Base-by-base conservation (phyloP, 2,888 invertebrate species). In the Orchestes rusci region DNA sequence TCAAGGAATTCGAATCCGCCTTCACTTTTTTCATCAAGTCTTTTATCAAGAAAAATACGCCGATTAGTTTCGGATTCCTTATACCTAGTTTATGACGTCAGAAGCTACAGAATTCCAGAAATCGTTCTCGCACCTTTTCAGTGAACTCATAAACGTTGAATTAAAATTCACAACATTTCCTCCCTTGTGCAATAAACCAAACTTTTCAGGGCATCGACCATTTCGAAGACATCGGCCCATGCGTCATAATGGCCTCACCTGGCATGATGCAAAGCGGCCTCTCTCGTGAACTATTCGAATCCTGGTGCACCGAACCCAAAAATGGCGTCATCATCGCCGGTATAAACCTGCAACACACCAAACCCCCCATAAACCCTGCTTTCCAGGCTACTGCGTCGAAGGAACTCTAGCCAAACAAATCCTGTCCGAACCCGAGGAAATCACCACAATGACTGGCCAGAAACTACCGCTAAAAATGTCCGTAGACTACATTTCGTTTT, bases 231-330 rank as follows among this genome's bases (percentile, higher is more conserved):
- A 90, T 96, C 43, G 99, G 99, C 0, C 99, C 99, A 0, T 99
- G 97, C 63, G 97, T 99, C n/a, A 88, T 99, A 17, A 90, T 99
- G 88, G 99, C 99, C 1, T 92, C 93, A 0, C 99, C 99, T 0
- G 99, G 99, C 64, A 99, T 99, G 97, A 91, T 99, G 91, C 99
- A 99, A 73, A 95, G 91, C 59, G 99, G 99, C 0, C 72, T 99
- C 16, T 96, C 95, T 0, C 73, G 97, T 20, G 99, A 99, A 65
- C 75, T 99, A 33, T 99, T 99, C 72, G 99, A 99, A 73, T 88
- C 84, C 7, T 99, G 99, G 99, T 99, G 99, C 68, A 91, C 94
- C 0, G 97, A 99, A 70, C 76, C 92, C 7, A 93, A 96, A 66
- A 99, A 99, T 67, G 99, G 99, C 0, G 92, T 93, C 51, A 97